Evolutionary conservation across 2,113 vertebrate species (phyloP).

Genomic region (Coreoperca whiteheadi): DNA sequence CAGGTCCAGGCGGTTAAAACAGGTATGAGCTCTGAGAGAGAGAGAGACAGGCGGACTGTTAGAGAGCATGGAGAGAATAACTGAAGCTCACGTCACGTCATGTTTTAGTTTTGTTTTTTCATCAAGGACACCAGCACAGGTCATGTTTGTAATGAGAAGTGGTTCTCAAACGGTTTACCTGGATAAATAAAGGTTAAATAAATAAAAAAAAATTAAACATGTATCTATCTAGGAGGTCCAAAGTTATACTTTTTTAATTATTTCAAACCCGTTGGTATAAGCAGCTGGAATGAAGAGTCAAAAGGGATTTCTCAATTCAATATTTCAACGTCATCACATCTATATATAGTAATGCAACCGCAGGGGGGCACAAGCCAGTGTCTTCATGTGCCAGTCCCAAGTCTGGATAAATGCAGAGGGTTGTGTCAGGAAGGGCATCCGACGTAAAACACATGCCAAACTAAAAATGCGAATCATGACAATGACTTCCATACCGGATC

Average conservation of each 20-base stretch:
- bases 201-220: too few species aligned
- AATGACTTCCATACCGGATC: too few species aligned
- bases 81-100: background rate
- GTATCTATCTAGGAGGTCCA: background rate
- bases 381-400: too few species aligned
- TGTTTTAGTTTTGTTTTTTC: background rate
- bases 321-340: background rate
- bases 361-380: too few species aligned
- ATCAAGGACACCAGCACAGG: background rate
- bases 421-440: too few species aligned
- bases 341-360: background rate
- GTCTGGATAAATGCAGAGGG: too few species aligned
- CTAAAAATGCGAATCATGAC: too few species aligned
- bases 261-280: background rate
- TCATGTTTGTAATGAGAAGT: too few species aligned
- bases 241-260: background rate
- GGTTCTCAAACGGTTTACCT: too few species aligned
- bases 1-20: slow-evolving; percentile 98
- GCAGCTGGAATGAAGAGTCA: background rate
- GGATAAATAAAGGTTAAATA: too few species aligned
- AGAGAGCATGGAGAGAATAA: background rate
- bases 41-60: background rate
- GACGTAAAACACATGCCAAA: too few species aligned
- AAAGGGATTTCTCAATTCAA: background rate
- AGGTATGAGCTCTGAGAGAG: slow-evolving; percentile 93